Evolutionary conservation across 2,888 invertebrate species (phyloP).

Genomic region (Endomychus coccineus): DNA sequence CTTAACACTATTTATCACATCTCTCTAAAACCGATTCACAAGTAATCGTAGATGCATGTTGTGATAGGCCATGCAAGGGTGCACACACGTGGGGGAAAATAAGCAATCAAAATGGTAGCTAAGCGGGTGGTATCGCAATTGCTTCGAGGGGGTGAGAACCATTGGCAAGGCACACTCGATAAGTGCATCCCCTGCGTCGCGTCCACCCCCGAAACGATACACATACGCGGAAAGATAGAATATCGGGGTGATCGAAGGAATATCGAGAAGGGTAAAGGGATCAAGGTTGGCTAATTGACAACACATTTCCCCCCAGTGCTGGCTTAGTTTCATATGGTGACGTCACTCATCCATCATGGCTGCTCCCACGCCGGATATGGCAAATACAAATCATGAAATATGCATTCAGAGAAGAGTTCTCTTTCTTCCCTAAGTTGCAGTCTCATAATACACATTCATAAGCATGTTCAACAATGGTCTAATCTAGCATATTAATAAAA

Average conservation of each 20-base stretch:
- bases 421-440: too few species aligned
- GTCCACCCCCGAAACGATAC: too few species aligned
- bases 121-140: constrained; percentile 7
- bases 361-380: too few species aligned
- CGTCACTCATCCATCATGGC: constrained; percentile 36
- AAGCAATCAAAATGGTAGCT: constrained; percentile 15
- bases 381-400: too few species aligned
- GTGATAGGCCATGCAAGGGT: constrained; percentile 7
- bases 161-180: constrained; percentile 14
- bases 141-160: constrained; percentile 10
- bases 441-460: too few species aligned
- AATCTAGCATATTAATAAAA: too few species aligned
- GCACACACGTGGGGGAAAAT: constrained; percentile 4
- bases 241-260: too few species aligned
- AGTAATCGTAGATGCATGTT: constrained; percentile 10
- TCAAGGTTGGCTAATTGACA: constrained; percentile 36
- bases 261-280: constrained; percentile 18
- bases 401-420: too few species aligned
- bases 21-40: background rate
- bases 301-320: constrained; percentile 32
- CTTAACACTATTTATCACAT: constrained; percentile 11
- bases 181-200: too few species aligned
- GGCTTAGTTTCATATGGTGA: constrained; percentile 30
- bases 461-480: too few species aligned
- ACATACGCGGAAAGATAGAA: too few species aligned